Evolutionary conservation across 1,140 invertebrate genomes (phyloP), one percentile per base, ranked within the genome.

Genomic region (Drosophila saltans): DNA sequence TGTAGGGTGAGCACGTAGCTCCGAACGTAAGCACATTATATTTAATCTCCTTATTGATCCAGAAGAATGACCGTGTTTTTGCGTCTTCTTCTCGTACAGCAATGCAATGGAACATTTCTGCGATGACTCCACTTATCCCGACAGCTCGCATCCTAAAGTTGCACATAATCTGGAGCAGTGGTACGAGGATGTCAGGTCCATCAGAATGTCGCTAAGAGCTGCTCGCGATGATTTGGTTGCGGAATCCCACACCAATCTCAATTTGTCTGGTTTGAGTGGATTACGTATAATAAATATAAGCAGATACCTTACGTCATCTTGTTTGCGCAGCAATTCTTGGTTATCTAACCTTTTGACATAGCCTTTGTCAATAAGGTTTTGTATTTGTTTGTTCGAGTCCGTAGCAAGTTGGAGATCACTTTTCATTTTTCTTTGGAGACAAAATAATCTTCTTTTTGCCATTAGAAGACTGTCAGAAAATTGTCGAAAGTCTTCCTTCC

Each of bases 21-120:
- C 43, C 62, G 28, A 64, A 64, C 30, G 62, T 64, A 11, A 64
- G 62, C 7, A 52, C 62, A 4, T 64, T 52, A n/a, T 5, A 2
- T 3, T 36, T n/a, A 33, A 43, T 4, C 2, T 36, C 39, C 7
- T 3, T 3, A 7, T 58, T 40, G 2, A 40, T 7, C 48, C 21
- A 65, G 6, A 65, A 24, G 7, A 65, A 55, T 1, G 33, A 16
- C 10, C 56, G 48, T 9, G 45, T 16, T 10, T 52, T 52, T 1
- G 9, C 10, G 33, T 65, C 16, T 10, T 65, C 21, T 5, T n/a
- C 21, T 11, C 36, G 16, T 5, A 52, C 48, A 2, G 16, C 10
- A n/a, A 65, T 55, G 10, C 62, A 9, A 52, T 65, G 33, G 6
- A 56, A 40, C 6, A 55, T 55, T 56, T 65, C 33, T 0, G 48